Base-by-base conservation (phyloP, 2,113 vertebrate genomes). In the Stegastes partitus region DNA sequence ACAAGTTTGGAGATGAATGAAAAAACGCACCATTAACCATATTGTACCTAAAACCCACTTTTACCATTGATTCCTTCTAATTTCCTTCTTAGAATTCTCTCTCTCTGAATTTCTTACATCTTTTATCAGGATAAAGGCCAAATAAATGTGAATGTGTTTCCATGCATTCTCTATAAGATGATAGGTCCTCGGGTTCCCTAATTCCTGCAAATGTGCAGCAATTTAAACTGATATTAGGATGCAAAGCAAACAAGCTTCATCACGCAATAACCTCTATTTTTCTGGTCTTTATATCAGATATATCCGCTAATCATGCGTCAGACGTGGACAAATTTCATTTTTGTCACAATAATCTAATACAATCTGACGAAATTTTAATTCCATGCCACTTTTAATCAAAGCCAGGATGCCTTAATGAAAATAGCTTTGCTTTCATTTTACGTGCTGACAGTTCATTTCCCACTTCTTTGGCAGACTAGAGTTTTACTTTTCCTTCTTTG, bases 381-480 rank as follows among this genome's bases (percentile, higher is more conserved):
- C 45, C 18, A 55, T 28, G 63, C 59, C 72, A 68, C 62, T 71
- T 74, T 74, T 49, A 80, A 81, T 81, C 53, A 72, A 72, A 83
- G 39, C 54, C 78, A 70, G 72, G 4, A 1, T 26, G 63, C 54
- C 74, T 81, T 61, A 58, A 58, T 77, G 70, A 75, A 84, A 77
- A 78, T 45, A 49, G 26, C n/a, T 73, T 64, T 50, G 64, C 57
- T 82, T 79, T 80, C 59, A 72, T 82, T 86, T 61, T 15, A 86
- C 81, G 57, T 28, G 84, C 78, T 79, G 84, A 91, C 84, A 86
- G 77, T 68, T 87, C 42, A 82, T 79, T 81, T 80, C 73, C 31
- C 54, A 77, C 49, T 47, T 83, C 55, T 74, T 45, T 77, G 76
- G 77, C 80, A 81, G 78, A 63, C 69, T 8, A 81, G 74, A 83